Base-by-base conservation (phyloP, 2,113 vertebrate genomes). In the Tragulus kanchil region DNA sequence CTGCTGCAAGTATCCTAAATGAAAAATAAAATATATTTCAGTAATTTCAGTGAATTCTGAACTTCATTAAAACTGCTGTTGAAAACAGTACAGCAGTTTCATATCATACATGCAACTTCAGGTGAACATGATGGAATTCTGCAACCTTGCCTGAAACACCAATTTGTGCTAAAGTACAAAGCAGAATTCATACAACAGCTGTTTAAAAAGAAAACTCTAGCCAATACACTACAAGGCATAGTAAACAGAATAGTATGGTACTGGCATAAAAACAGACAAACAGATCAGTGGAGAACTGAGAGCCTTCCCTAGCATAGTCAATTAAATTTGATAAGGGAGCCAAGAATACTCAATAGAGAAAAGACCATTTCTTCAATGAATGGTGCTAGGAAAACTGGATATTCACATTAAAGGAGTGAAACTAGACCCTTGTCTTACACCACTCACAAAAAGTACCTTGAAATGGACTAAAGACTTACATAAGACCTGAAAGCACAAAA, bases 1-100 rank as follows among this genome's bases (percentile, higher is more conserved):
- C 95, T 99, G 99, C 96, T 99, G 99, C 77, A 99, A 99, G 92
- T 99, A 99, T 7, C 99, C 99, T 99, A 98, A 96, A 98, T 25
- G 48, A 97, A 93, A 98, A 17, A 52, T 13, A 97, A 71, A 96
- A 96, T 58, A 81, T 50, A 81, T 58, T 36, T 64, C 95, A 52
- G 31, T 62, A 75, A 61, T 92, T 85, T 64, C 23, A 97, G 28
- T 69, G 71, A 92, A 67, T 87, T 78, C 25, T 86, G 10, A 5
- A 94, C 16, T 90, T 97, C 84, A 8, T 65, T 77, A 96, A 93
- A 96, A 85, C 23, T 69, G 26, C 31, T 62, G 26, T 26, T 85
- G 48, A 71, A 93, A 90, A 89, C 56, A 9, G 26, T 59, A 67
- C 2, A 85, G 15, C 19, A 90, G 36, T n/a, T 77, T 90, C 12